Evolutionary conservation across 2,113 vertebrate species (phyloP), one percentile per base, ranked within the genome.

Genomic region (Syrrhaptes paradoxus): DNA sequence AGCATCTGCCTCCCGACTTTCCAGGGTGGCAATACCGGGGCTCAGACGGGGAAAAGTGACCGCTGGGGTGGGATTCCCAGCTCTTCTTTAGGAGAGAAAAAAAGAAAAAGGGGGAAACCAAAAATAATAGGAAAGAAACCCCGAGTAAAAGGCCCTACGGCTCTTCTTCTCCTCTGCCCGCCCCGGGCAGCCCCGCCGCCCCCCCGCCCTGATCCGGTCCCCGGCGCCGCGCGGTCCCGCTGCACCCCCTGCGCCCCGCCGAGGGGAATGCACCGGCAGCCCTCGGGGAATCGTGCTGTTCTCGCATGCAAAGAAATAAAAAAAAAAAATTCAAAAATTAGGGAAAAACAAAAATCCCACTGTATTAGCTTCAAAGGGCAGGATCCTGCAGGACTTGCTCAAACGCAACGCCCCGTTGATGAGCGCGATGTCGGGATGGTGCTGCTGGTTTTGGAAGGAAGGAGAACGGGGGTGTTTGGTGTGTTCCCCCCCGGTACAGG

Each of bases 181-280:
- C 66, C 32, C 19, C 46, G 46, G 24, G 22, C 24, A 25, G 24
- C 26, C 34, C 48, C 48, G 9, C 18, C 48, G 15, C 29, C 18
- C n/a, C 14, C 13, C 11, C 11, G 7, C 19, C 6, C 57, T 7
- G 15, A 2, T 11, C 31, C 76, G 36, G 45, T 45, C 49, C n/a
- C 11, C 32, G 8, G 63, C 25, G 9, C 93, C 89, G 36, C 75
- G 21, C 88, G 71, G 96, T 96, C 82, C 97, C 88, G 90, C 76
- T 81, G 96, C 96, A 94, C 97, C 96, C 95, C 96, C 96, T 97
- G 93, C 91, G 11, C 89, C 76, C 90, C 54, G 85, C 75, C 11
- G 52, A 18, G 63, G 76, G 83, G 91, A 96, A 76, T 91, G 92
- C 95, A 96, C 25, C 72, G 55, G 18, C 58, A 28, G 74, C 48